A percentile compares a stretch with the other conserved stretches of the same genome.
These are phyloP conservation scores for Dolichopus griseipennis DNA, from an alignment of 2,888 invertebrate genomes.

Conservation along the genomic window DNA sequence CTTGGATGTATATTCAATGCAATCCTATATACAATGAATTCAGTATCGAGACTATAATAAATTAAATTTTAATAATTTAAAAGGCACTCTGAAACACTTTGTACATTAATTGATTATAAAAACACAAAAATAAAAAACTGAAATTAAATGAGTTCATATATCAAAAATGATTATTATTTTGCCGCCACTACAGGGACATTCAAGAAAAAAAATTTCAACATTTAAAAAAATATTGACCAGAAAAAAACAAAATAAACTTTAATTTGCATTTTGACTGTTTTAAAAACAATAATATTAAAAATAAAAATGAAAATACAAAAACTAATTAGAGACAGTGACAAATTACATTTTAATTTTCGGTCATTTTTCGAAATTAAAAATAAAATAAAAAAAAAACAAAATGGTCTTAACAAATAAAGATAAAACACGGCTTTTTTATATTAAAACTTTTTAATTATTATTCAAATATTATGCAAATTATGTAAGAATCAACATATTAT, in stretches of 20 bases:
- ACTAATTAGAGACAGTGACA: not conserved
- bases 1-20: too few relatives aligned
- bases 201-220: too few relatives aligned
- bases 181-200: too few relatives aligned
- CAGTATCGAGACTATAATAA: too few relatives aligned
- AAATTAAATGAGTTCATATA: too few relatives aligned
- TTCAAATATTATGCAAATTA: conserved; percentile 6
- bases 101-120: too few relatives aligned
- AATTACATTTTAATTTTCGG: conserved; percentile 4
- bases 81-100: too few relatives aligned
- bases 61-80: too few relatives aligned
- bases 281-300: not conserved
- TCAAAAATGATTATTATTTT: too few relatives aligned
- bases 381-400: not conserved
- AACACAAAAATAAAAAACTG: too few relatives aligned
- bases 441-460: conserved; percentile 1
- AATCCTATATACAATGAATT: too few relatives aligned
- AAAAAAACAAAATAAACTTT: not conserved
- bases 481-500: not conserved
- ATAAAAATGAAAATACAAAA: not conserved
- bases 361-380: conserved; percentile 3
- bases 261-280: not conserved
- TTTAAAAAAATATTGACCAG: too few relatives aligned
- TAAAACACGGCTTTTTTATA: not conserved
- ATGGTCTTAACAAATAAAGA: not conserved